These are phyloP conservation scores for Petromus typicus DNA, from an alignment of 2,113 vertebrate genomes.

Conservation along the genomic window DNA sequence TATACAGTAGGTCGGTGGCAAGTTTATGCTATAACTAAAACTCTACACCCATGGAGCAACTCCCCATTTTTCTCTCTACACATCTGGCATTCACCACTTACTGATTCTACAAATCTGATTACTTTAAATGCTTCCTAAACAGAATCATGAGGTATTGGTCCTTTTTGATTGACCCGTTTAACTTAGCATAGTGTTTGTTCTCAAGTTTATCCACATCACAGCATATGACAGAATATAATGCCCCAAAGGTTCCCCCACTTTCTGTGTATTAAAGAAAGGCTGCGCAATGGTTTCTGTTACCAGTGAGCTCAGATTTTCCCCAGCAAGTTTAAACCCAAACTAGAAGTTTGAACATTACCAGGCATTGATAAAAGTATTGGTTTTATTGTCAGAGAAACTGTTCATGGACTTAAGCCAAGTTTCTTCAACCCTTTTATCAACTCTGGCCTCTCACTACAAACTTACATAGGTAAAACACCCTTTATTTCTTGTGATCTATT, in stretches of 20 bases:
- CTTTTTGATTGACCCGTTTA: not conserved
- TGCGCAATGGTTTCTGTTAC: not conserved
- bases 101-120: not conserved
- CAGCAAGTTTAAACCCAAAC: not conserved
- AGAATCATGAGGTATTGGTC: not conserved
- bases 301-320: not conserved
- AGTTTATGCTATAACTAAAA: not conserved
- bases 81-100: not conserved
- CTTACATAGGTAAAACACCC: not conserved
- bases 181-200: not conserved
- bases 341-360: not conserved
- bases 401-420: not conserved
- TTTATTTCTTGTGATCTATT: not conserved
- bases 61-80: not conserved
- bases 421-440: not conserved
- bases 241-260: not conserved
- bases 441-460: rapidly evolving
- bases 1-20: not conserved
- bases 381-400: not conserved
- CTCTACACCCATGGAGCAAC: not conserved
- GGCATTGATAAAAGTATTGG: not conserved
- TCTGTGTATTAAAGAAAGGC: not conserved
- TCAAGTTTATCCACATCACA: not conserved
- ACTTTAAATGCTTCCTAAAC: not conserved
- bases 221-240: not conserved